Conservation (phyloP, 2,797 vertebrate species). For the Argya squamiceps region DNA sequence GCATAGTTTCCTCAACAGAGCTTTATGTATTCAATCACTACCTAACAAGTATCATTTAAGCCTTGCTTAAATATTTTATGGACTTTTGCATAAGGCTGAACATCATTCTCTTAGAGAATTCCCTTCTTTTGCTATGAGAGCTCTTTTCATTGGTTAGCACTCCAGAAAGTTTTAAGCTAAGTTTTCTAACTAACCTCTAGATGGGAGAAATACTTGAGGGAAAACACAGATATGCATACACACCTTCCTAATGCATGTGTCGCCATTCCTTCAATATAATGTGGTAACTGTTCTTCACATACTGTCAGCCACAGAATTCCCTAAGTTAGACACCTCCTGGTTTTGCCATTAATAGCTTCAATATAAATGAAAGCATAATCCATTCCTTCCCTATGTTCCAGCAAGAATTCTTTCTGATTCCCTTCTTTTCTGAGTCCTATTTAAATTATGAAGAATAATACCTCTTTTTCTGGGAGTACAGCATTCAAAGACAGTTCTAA, state of each 20-base stretch:
- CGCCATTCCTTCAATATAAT: neutral
- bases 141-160: neutral
- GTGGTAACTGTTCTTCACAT: neutral
- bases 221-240: neutral
- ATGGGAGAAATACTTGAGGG: neutral
- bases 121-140: neutral
- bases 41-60: neutral
- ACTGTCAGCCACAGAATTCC: neutral
- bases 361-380: neutral
- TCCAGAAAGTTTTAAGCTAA: neutral
- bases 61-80: neutral
- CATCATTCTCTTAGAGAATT: neutral
- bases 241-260: rapidly evolving
- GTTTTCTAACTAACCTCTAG: neutral
- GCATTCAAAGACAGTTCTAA: neutral
- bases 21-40: neutral
- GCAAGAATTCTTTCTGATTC: neutral
- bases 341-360: neutral
- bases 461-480: neutral
- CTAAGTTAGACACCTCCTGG: neutral
- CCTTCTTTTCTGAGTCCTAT: neutral
- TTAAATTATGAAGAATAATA: neutral
- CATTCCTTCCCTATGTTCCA: neutral
- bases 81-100: neutral
- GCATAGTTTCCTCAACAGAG: neutral